Base-by-base conservation (phyloP, 2,797 vertebrate genomes). In the Coregonus ussuriensis region DNA sequence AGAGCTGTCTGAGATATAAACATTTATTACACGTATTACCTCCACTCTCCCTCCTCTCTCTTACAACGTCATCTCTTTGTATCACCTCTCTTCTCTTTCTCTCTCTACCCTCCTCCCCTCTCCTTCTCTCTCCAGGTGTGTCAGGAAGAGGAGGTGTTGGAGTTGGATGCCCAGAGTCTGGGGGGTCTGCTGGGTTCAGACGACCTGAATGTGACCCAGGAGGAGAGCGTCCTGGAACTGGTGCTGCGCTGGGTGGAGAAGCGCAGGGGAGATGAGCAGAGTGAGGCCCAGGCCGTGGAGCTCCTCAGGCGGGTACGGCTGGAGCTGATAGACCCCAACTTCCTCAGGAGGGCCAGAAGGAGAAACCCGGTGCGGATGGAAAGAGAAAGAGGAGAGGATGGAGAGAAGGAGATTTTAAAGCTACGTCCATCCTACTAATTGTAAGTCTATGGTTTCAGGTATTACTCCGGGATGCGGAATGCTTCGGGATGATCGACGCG, bases 121-220 rank as follows among this genome's bases (percentile, higher is more conserved):
- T 1, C 33, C 5, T 7, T 59, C 37, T 37, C 1, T 77, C 4
- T 79, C 4, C 1, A 92, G 90, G 96, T 96, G 79, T 95, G 96
- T 91, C 87, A 95, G 51, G 96, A 97, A 41, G 96, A 97, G 54
- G 96, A 98, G 87, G 94, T 97, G 83, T 72, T 98, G 35, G 96
- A 97, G 54, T 78, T 95, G 25, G 95, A 95, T 83, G 92, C 87
- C 59, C 91, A 96, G 47, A 95, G 96, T 76, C 88, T 97, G 59
- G 90, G 94, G 67, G 74, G 85, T 29, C 93, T 98, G 33, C 92
- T 97, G 82, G 88, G 92, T 81, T 97, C 95, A 1, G 96, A 97
- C 63, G 96, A 97, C 75, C 95, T 98, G 78, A 97, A 97, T 80
- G 87, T 97, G 76, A 95, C 96, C 5, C 91, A 96, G 74, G 96